Base-by-base conservation (phyloP, 2,797 vertebrate species). In the Etheostoma perlongum region DNA sequence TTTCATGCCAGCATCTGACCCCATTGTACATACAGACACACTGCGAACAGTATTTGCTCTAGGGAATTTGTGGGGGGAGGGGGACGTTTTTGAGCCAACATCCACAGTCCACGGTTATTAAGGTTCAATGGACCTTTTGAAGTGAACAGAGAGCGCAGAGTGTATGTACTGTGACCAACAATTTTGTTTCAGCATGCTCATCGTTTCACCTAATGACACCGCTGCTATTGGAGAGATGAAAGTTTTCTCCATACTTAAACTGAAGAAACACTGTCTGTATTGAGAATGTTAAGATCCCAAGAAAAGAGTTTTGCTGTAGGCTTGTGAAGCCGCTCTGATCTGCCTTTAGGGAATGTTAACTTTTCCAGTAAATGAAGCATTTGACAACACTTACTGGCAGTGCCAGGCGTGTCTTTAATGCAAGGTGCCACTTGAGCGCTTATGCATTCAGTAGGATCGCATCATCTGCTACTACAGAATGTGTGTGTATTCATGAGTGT, bases 341-440 rank as follows among this genome's bases (percentile, higher is more conserved):
- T 76, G 70, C 68, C 79, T 85, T 79, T 72, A 51, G 84, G 81
- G 80, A 75, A 83, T 57, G 52, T 77, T 79, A 84, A 81, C 75
- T 91, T 88, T 84, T 78, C 69, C 75, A 82, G 62, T 85, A 91
- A 84, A 82, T 71, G 81, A 68, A 83, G 80, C 77, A 81, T 83
- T 83, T 86, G 76, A 89, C 76, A 85, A 85, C 42, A 67, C 52
- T 87, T 65, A 72, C 53, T 71, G 67, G 55, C 72, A 75, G 49
- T 47, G 47, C 60, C 70, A 85, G 74, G 59, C 66, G 57, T 61
- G 59, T 66, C 78, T 85, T 87, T 74, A 82, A 84, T 85, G 68
- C 71, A 69, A 78, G 51, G 64, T 76, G 82, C 74, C 76, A 85
- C 88, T 86, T 86, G 73, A 58, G 83, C 14, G 67, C 76, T 82